A percentile compares a stretch with the other conserved stretches of the same genome.
These are phyloP conservation scores for Porites cylindrica DNA, from an alignment of 92 coral and sea anemone genomes.

Conservation along the genomic window DNA sequence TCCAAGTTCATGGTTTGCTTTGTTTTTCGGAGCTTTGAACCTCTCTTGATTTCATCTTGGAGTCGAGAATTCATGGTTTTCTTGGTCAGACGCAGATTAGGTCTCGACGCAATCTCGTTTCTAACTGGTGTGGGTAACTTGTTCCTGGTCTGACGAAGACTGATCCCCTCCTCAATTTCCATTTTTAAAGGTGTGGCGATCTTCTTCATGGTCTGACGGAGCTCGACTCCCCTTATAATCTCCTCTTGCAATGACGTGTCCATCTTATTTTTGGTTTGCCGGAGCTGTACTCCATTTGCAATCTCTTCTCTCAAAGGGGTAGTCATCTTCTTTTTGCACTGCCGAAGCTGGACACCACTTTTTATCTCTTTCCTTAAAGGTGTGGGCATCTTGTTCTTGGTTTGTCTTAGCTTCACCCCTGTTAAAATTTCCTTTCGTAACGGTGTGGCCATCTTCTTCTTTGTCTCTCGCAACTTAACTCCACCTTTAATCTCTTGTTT, in stretches of 20 bases:
- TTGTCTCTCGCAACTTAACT: slow-evolving; percentile 64
- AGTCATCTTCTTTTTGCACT: slow-evolving; percentile 60
- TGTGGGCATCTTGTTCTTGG: slow-evolving; percentile 51
- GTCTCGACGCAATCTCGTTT: slow-evolving; percentile 65
- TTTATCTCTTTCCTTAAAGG: slow-evolving; percentile 64
- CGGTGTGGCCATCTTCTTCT: slow-evolving; percentile 72
- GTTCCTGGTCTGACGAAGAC: slow-evolving; percentile 71
- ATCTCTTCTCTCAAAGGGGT: slow-evolving; percentile 69
- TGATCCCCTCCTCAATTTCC: slow-evolving; percentile 68
- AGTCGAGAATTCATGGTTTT: slow-evolving; percentile 35
- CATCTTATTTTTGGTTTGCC: slow-evolving; percentile 69
- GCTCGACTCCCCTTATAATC: slow-evolving; percentile 55
- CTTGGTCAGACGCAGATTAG: slow-evolving; percentile 53
- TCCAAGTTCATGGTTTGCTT: slow-evolving; percentile 51
- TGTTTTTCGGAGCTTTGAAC: slow-evolving; percentile 56
- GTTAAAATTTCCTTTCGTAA: slow-evolving; percentile 53
- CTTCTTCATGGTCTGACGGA: slow-evolving; percentile 75
- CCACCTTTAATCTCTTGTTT: slow-evolving; percentile 63
- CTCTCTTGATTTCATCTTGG: slow-evolving; percentile 68
- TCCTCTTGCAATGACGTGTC: slow-evolving; percentile 56
- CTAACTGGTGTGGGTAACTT: slow-evolving; percentile 59
- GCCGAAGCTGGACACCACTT: slow-evolving; percentile 45
- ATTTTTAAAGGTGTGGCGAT: slow-evolving; percentile 62
- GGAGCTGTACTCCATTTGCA: slow-evolving; percentile 42
- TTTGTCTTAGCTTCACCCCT: slow-evolving; percentile 47